phyloP scores from a whole-genome alignment of 2,888 invertebrate species.

The Chelonus formosanus region DNA sequence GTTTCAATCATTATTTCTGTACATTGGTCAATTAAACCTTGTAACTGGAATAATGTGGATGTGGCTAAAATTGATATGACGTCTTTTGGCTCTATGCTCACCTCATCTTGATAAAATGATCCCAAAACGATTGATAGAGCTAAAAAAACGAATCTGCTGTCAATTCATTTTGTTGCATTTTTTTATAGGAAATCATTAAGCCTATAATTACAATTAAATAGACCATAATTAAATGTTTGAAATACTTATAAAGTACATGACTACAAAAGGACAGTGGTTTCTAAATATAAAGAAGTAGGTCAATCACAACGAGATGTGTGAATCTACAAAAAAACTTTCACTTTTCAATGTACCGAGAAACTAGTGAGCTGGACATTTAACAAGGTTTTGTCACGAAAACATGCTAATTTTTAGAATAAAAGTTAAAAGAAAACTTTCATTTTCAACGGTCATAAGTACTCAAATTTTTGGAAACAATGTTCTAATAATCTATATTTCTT shows the following conservation, averaged over 20 bases:
- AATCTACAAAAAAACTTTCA: constrained; percentile 40
- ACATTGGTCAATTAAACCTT: constrained; percentile 78
- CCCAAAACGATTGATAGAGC: constrained; percentile 77
- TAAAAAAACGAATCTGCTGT: constrained; percentile 56
- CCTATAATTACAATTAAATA: neutral
- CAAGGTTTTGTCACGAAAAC: neutral
- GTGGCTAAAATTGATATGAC: constrained; percentile 76
- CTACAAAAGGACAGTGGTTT: constrained; percentile 33
- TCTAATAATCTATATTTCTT: neutral
- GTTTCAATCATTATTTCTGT: constrained; percentile 78
- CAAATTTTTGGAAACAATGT: neutral
- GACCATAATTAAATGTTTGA: neutral
- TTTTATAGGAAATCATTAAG: no score
- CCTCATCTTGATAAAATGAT: constrained; percentile 79
- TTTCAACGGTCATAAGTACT: no score
- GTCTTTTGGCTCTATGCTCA: constrained; percentile 74
- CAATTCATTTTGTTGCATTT: neutral
- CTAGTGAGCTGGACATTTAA: neutral
- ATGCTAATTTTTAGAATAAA: neutral
- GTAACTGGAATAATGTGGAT: constrained; percentile 79
- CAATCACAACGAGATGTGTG: constrained; percentile 36
- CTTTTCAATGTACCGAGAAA: constrained; percentile 33
- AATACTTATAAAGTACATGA: constrained; percentile 2
- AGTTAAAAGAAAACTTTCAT: no score
- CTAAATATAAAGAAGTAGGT: constrained; percentile 45